Base-by-base conservation (phyloP, 2,888 invertebrate genomes). In the Dendrolimus pini region DNA sequence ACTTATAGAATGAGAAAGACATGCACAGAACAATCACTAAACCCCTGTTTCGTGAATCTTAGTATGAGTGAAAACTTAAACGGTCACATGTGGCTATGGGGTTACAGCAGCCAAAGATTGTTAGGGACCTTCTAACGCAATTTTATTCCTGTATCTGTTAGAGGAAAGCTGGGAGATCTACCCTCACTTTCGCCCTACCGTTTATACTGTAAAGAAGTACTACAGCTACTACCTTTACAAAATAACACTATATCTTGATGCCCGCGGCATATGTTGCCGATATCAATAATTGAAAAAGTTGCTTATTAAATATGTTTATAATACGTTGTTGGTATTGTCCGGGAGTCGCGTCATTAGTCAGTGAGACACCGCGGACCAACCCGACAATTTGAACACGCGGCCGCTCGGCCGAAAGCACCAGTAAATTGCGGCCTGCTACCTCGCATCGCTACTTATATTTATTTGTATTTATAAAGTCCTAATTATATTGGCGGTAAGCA, bases 391-490 rank as follows among this genome's bases (percentile, higher is more conserved):
- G 82, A 80, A 64, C 77, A 72, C 71, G 67, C 71, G 71, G 70
- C 67, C 71, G 70, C 72, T 68, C 67, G 63, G 63, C 68, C 72
- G 77, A 71, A 78, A 80, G 80, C 80, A 73, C 77, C 74, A 71
- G 75, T 80, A 89, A 87, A 89, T 89, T 89, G 86, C 78, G 68
- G 80, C 75, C 83, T 89, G 89, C 88, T 89, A 88, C 83, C 80
- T 82, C 82, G 74, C 77, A 75, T 75, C 72, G 80, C 79, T 77
- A 75, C 80, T 81, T 87, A 87, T 88, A 88, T 89, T 89, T 89
- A 89, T 89, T 85, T 85, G 82, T 89, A 83, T 87, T 89, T 88
- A 84, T 85, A 82, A 83, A 81, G 79, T 83, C 78, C 86, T 89
- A 89, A 89, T 89, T 88, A 85, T 81, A 80, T 80, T 75, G 80